These are phyloP conservation scores for Callitettix versicolor DNA, from an alignment of 1,140 invertebrate genomes.

Conservation along the genomic window DNA sequence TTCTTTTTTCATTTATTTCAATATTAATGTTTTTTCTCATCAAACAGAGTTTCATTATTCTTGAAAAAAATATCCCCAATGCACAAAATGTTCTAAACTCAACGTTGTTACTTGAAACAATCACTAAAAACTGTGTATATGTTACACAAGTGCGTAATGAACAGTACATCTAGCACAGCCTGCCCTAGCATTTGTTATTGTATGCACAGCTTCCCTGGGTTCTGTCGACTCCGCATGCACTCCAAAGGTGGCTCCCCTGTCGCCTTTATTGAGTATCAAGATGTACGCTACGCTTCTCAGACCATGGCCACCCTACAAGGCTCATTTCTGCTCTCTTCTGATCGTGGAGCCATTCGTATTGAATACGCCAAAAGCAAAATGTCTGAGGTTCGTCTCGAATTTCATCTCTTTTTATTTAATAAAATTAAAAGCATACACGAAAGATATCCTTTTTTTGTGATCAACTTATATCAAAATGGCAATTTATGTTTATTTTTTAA, in stretches of 20 bases:
- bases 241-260: constrained; percentile 85
- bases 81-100: too few species aligned
- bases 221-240: constrained; percentile 94
- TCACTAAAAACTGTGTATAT: too few species aligned
- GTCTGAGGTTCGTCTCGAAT: constrained; percentile 57
- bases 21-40: too few species aligned
- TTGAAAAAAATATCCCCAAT: too few species aligned
- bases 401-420: neutral
- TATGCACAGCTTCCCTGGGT: constrained; percentile 86
- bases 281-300: constrained; percentile 76
- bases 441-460: too few species aligned
- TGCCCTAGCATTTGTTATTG: constrained; percentile 35
- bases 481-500: too few species aligned
- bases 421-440: neutral
- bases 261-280: constrained; percentile 94
- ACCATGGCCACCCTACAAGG: constrained; percentile 88
- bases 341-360: constrained; percentile 90
- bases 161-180: constrained; percentile 33
- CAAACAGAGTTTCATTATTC: too few species aligned
- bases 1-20: too few species aligned
- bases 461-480: constrained; percentile 27
- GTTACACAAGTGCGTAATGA: neutral
- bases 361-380: constrained; percentile 98
- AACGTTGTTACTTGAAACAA: too few species aligned
- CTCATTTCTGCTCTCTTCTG: constrained; percentile 86